Conservation (phyloP, 2,888 invertebrate species). For the Epinotia bilunana region DNA sequence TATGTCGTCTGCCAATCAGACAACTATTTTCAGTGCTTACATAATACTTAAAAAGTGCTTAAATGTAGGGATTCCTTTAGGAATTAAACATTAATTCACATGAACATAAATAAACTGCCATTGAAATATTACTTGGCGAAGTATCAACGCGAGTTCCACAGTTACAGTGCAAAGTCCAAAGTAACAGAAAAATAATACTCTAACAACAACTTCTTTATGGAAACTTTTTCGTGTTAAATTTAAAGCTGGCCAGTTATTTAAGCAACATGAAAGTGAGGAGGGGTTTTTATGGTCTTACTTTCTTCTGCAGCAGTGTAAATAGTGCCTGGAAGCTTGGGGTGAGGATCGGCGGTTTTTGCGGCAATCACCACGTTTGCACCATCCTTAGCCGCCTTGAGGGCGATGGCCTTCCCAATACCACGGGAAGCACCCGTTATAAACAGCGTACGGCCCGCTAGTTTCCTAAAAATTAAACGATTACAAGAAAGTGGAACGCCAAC, state of each 20-base stretch:
- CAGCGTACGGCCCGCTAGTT: conserved; percentile 93
- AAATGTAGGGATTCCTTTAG: background rate
- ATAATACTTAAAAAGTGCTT: background rate
- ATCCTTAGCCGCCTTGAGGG: conserved; percentile 95
- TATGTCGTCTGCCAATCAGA: too few species aligned
- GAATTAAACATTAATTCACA: background rate
- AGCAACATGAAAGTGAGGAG: background rate
- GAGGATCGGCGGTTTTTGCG: conserved; percentile 95
- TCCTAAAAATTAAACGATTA: conserved; percentile 61
- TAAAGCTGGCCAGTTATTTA: background rate
- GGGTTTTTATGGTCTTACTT: conserved; percentile 80
- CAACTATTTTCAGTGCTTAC: too few species aligned
- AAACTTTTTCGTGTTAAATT: background rate
- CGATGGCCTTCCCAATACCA: conserved; percentile 98
- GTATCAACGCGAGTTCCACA: conserved; percentile 45
- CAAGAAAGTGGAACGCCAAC: conserved; percentile 38
- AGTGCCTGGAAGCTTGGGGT: conserved; percentile 96
- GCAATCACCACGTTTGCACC: conserved; percentile 96
- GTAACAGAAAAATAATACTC: conserved; percentile 45
- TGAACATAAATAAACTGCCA: conserved; percentile 27
- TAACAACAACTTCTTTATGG: conserved; percentile 1
- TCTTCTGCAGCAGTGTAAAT: conserved; percentile 96
- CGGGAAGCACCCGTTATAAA: conserved; percentile 98
- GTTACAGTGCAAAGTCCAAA: conserved; percentile 67
- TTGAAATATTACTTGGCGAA: conserved; percentile 40